These are phyloP conservation scores for Popillia japonica DNA, from an alignment of 1,140 invertebrate genomes.

Conservation along the genomic window DNA sequence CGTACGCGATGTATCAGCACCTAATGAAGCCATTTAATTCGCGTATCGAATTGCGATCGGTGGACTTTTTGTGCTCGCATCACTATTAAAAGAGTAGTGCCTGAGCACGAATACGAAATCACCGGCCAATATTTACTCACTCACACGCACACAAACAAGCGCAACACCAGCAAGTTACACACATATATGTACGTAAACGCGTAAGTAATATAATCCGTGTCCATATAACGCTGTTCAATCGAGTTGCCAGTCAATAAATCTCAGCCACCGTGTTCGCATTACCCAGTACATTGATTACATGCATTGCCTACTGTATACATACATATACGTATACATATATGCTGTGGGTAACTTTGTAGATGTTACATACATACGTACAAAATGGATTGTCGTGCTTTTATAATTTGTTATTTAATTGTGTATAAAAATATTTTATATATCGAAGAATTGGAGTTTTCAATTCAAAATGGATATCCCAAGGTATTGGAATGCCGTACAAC, in stretches of 20 bases:
- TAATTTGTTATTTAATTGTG: constrained; percentile 29
- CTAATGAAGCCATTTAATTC: constrained; percentile 36
- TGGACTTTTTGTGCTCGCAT: constrained; percentile 40
- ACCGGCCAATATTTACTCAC: no score
- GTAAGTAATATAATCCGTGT: constrained; percentile 39
- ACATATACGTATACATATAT: constrained; percentile 29
- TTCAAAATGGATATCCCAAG: not conserved
- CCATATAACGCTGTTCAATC: constrained; percentile 44
- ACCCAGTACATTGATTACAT: constrained; percentile 57
- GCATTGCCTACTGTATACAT: constrained; percentile 50
- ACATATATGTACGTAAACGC: constrained; percentile 36
- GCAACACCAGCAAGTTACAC: not conserved
- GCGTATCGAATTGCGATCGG: constrained; percentile 35
- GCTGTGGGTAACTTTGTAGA: no score
- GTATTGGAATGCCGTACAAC: not conserved
- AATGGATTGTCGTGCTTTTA: not conserved
- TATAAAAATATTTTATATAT: no score
- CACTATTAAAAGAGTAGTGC: constrained; percentile 23
- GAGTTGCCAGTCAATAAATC: constrained; percentile 55
- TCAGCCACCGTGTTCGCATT: constrained; percentile 53
- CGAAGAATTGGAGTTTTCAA: not conserved
- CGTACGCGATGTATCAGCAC: not conserved
- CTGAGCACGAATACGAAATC: not conserved
- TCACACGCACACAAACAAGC: no score
- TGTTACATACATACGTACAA: constrained; percentile 3